Evolutionary conservation across 2,888 invertebrate species (phyloP).

Genomic region (Ligdia adustata): DNA sequence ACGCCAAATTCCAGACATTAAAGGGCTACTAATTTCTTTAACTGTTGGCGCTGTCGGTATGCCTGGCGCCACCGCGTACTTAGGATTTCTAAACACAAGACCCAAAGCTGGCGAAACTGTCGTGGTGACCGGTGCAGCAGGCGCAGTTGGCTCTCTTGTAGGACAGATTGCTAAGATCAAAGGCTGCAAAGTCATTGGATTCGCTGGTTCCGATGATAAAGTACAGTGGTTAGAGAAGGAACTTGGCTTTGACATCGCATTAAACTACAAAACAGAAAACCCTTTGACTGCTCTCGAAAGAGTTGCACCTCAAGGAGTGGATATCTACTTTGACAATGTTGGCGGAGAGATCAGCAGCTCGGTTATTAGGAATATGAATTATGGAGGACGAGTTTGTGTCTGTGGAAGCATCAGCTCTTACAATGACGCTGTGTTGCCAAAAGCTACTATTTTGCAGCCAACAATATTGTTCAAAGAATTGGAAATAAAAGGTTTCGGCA

Average conservation of each 20-base stretch:
- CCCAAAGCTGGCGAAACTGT: slow-evolving; percentile 88
- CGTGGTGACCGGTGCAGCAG: slow-evolving; percentile 88
- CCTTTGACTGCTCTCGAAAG: slow-evolving; percentile 82
- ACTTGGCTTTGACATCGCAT: slow-evolving; percentile 87
- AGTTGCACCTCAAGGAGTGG: slow-evolving; percentile 69
- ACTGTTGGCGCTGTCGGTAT: slow-evolving; percentile 86
- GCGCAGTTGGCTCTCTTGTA: slow-evolving; percentile 89
- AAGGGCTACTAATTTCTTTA: slow-evolving; percentile 77
- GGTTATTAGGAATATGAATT: slow-evolving; percentile 84
- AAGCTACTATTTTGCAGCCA: slow-evolving; percentile 8
- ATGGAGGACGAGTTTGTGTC: slow-evolving; percentile 81
- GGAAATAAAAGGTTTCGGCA: slow-evolving; percentile 84
- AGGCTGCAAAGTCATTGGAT: slow-evolving; percentile 85
- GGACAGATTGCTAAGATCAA: slow-evolving; percentile 91
- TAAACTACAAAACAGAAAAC: slow-evolving; percentile 88
- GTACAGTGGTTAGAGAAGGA: slow-evolving; percentile 86
- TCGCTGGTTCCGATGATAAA: slow-evolving; percentile 89
- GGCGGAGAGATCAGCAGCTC: slow-evolving; percentile 85
- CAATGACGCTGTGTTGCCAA: slow-evolving; percentile 38
- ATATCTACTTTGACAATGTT: slow-evolving; percentile 91
- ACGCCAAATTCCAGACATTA: slow-evolving; percentile 79
- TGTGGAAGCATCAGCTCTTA: slow-evolving; percentile 86
- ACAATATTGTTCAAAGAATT: slow-evolving; percentile 53
- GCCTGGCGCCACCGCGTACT: slow-evolving; percentile 89
- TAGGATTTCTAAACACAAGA: slow-evolving; percentile 86